Percentiles rank a stretch among this genome's conserved stretches.
Evolutionary conservation across 2,888 invertebrate species (phyloP).

Genomic region (Chironomus tentans): DNA sequence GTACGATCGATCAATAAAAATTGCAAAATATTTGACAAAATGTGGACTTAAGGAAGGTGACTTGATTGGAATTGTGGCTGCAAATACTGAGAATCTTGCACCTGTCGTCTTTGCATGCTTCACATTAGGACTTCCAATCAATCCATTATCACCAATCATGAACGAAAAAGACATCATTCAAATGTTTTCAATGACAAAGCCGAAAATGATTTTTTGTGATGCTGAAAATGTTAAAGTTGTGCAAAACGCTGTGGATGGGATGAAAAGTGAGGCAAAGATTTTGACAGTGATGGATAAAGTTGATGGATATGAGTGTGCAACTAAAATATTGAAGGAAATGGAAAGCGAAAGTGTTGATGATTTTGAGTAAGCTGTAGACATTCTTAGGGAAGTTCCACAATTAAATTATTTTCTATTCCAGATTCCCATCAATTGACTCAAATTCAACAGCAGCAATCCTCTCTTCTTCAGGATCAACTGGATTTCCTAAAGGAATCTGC

Average conservation of each 20-base stretch:
- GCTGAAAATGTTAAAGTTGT: background rate
- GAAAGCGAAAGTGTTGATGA: too few relatives aligned
- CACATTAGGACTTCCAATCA: constrained; percentile 4
- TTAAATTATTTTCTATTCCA: too few relatives aligned
- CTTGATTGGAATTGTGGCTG: constrained; percentile 33
- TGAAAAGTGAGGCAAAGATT: background rate
- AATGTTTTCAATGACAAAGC: constrained; percentile 1
- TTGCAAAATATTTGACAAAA: constrained; percentile 31
- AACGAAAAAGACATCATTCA: constrained; percentile 29
- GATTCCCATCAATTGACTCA: background rate
- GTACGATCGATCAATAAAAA: constrained; percentile 28
- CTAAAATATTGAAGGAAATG: constrained; percentile 2
- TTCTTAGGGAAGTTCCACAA: too few relatives aligned
- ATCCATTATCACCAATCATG: background rate
- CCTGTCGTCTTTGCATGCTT: constrained; percentile 25
- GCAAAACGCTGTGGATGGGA: background rate
- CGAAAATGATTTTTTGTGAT: constrained; percentile 20
- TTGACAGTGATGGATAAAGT: constrained; percentile 7
- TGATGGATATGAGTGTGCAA: background rate
- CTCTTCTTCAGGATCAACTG: constrained; percentile 19
- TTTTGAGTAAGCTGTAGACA: too few relatives aligned
- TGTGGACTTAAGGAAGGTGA: constrained; percentile 31
- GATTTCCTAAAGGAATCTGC: constrained; percentile 14
- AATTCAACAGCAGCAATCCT: background rate
- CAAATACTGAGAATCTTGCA: constrained; percentile 33